These are phyloP conservation scores for Calliphora vicina DNA, from an alignment of 1,140 invertebrate species.

Conservation along the genomic window DNA sequence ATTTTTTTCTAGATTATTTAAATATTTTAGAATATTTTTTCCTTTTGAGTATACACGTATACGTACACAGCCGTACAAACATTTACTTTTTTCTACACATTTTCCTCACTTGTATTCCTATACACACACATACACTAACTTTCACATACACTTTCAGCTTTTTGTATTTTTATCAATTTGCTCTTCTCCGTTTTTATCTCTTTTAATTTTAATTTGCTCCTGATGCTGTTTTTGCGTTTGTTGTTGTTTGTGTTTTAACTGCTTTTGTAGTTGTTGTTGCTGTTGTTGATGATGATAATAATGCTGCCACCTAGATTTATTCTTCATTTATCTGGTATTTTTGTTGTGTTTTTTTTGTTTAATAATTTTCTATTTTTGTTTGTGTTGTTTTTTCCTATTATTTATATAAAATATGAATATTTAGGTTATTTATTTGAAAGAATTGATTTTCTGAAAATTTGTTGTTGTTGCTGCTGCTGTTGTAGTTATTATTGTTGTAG, in stretches of 20 bases:
- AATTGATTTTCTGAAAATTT: constrained; percentile 32
- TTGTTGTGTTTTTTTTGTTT: background rate
- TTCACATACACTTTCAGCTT: background rate
- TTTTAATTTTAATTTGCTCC: background rate
- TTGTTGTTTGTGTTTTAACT: background rate
- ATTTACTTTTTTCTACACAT: background rate
- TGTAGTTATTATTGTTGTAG: background rate
- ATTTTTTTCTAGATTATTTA: no score
- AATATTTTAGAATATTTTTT: background rate
- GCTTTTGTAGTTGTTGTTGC: background rate
- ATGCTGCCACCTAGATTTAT: background rate
- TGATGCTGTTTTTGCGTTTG: background rate
- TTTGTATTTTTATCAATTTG: background rate
- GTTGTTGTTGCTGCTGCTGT: background rate
- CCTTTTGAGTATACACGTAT: background rate
- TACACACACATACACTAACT: background rate
- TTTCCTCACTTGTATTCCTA: background rate
- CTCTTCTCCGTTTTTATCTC: background rate
- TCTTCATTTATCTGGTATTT: background rate
- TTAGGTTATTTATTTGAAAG: constrained; percentile 26
- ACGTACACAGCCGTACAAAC: background rate
- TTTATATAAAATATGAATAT: background rate
- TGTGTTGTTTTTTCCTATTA: background rate
- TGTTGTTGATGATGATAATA: background rate
- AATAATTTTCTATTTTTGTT: background rate